phyloP scores from a whole-genome alignment of 2,797 vertebrate species.

The Alosa sapidissima region DNA sequence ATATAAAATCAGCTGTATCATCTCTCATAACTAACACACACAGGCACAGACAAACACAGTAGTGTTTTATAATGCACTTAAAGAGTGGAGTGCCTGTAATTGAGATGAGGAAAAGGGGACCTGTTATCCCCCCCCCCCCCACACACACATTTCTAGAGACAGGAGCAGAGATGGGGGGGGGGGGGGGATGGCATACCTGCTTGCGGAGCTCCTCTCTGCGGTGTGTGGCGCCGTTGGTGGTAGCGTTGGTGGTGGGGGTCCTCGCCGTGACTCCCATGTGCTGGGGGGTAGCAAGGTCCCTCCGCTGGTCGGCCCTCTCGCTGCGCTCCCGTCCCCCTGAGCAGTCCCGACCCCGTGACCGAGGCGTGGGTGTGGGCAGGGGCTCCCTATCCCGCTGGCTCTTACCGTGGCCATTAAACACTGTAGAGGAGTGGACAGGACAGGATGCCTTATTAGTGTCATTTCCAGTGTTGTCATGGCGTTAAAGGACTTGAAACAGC shows the following conservation, averaged over 20 bases:
- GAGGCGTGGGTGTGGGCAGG: constrained; percentile 79
- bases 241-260: constrained; percentile 80
- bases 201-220: constrained; percentile 90
- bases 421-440: constrained; percentile 60
- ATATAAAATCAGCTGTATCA: neutral
- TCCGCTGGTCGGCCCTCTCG: constrained; percentile 82
- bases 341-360: constrained; percentile 70
- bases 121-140: too few relatives aligned
- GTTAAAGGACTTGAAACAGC: too few relatives aligned
- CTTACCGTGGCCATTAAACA: constrained; percentile 90
- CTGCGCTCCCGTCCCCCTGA: constrained; percentile 76
- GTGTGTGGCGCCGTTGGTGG: constrained; percentile 62
- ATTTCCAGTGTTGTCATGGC: too few relatives aligned
- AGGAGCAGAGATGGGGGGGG: neutral
- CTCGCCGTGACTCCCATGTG: constrained; percentile 77
- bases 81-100: neutral
- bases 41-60: neutral
- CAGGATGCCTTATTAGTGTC: too few relatives aligned
- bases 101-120: neutral
- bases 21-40: neutral
- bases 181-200: constrained; percentile 77
- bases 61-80: neutral
- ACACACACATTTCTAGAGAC: neutral
- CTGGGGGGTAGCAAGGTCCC: constrained; percentile 70
- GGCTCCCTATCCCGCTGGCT: constrained; percentile 85